Evolutionary conservation across 1,140 invertebrate genomes (phyloP), one percentile per base, ranked within the genome.

Genomic region (Mizuhopecten yessoensis): DNA sequence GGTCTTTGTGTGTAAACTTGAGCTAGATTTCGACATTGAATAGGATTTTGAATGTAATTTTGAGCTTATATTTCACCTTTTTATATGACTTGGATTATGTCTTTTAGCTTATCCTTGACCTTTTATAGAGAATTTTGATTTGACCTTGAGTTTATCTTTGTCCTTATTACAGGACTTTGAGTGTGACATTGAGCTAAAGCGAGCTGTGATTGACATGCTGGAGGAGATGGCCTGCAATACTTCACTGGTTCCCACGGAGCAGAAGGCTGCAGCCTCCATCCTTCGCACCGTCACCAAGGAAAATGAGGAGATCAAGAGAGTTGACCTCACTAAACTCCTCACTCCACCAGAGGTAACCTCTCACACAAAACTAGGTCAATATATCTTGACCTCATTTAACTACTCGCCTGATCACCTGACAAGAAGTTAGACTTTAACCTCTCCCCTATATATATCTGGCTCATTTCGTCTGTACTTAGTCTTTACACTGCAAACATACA

Each of bases 21-120:
- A 90, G 86, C 89, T 86, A 39, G 13, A 39, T 39, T 39, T 39
- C 36, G 5, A 39, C 36, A n/a, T 7, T 92, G 93, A 96, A n/a
- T 97, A 98, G 96, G 98, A 99, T 96, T 99, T 99, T 97, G 98
- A 98, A 96, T 97, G 97, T 33, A 98, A n/a, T n/a, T n/a, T n/a
- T n/a, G n/a, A n/a, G n/a, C n/a, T n/a, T n/a, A n/a, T n/a, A n/a
- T n/a, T n/a, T n/a, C n/a, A n/a, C n/a, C n/a, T n/a, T n/a, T n/a
- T n/a, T n/a, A n/a, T n/a, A n/a, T n/a, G n/a, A n/a, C n/a, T n/a
- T n/a, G n/a, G n/a, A n/a, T n/a, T n/a, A n/a, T n/a, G n/a, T n/a
- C n/a, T n/a, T n/a, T n/a, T n/a, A n/a, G n/a, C n/a, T n/a, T n/a
- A n/a, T n/a, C n/a, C n/a, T n/a, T n/a, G n/a, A n/a, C n/a, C n/a